Conservation (phyloP, 2,113 vertebrate genomes). For the Eurypyga helias region DNA sequence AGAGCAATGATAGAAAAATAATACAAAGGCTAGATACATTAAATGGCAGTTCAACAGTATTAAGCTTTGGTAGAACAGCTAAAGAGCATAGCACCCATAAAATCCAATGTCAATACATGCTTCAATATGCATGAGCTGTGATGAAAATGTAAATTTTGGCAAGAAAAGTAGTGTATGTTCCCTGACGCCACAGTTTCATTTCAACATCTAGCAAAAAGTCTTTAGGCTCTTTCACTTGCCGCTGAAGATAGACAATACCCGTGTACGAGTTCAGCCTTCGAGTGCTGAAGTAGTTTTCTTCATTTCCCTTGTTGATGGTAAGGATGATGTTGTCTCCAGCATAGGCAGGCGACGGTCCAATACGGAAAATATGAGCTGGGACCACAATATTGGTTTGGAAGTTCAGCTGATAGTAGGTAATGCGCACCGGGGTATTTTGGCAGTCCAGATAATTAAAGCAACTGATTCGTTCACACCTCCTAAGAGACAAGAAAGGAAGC, state of each 20-base stretch:
- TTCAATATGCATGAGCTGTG: constrained; percentile 80
- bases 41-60: constrained; percentile 51
- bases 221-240: constrained; percentile 81
- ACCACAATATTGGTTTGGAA: constrained; percentile 90
- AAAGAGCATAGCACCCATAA: constrained; percentile 74
- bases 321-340: constrained; percentile 88
- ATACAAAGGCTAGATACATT: constrained; percentile 54
- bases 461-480: constrained; percentile 86
- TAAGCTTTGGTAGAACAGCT: constrained; percentile 56
- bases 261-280: constrained; percentile 89
- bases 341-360: constrained; percentile 88
- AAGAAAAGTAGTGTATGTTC: constrained; percentile 87
- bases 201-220: constrained; percentile 94
- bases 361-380: constrained; percentile 92
- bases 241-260: constrained; percentile 87
- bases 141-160: constrained; percentile 93
- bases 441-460: constrained; percentile 89
- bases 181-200: constrained; percentile 94
- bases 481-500: constrained; percentile 37
- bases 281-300: constrained; percentile 89
- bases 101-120: neutral
- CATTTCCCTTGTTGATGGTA: constrained; percentile 85
- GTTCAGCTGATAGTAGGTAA: constrained; percentile 91
- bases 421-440: constrained; percentile 83
- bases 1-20: constrained; percentile 54